phyloP scores from a whole-genome alignment of 2,113 vertebrate genomes.

The Sarotherodon lohbergeri region DNA sequence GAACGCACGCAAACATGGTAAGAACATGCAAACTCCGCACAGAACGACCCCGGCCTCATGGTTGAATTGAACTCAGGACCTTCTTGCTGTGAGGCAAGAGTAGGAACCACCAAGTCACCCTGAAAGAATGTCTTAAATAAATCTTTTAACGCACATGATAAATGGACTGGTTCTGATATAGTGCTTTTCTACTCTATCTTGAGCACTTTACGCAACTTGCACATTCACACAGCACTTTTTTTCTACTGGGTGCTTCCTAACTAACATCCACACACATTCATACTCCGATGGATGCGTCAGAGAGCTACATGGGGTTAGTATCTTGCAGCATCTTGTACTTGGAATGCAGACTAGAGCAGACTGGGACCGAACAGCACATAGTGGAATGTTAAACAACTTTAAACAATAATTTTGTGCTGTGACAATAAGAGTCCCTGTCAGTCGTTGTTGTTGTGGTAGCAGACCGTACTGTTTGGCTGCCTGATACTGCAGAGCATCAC shows the following conservation, averaged over 20 bases:
- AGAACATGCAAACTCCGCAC: too few species aligned
- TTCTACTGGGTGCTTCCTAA: not conserved
- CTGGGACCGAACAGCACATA: not conserved
- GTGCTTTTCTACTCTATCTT: not conserved
- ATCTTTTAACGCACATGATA: not conserved
- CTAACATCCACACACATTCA: not conserved
- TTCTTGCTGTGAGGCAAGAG: not conserved
- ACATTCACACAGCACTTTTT: not conserved
- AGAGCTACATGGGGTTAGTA: not conserved
- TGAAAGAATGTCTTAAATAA: not conserved
- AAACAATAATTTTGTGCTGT: not conserved
- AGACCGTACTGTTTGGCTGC: not conserved
- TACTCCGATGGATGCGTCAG: not conserved
- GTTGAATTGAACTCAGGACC: not conserved
- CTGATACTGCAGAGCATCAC: not conserved
- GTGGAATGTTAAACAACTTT: not conserved
- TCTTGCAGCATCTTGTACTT: not conserved
- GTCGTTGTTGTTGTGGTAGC: accelerated
- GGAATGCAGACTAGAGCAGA: not conserved
- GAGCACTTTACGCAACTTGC: not conserved
- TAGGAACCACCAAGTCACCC: not conserved
- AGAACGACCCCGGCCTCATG: too few species aligned
- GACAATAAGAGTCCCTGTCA: accelerated
- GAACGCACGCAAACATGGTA: not conserved
- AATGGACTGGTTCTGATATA: not conserved